phyloP scores from a whole-genome alignment of 2,113 vertebrate genomes.

The Hystrix brachyura region DNA sequence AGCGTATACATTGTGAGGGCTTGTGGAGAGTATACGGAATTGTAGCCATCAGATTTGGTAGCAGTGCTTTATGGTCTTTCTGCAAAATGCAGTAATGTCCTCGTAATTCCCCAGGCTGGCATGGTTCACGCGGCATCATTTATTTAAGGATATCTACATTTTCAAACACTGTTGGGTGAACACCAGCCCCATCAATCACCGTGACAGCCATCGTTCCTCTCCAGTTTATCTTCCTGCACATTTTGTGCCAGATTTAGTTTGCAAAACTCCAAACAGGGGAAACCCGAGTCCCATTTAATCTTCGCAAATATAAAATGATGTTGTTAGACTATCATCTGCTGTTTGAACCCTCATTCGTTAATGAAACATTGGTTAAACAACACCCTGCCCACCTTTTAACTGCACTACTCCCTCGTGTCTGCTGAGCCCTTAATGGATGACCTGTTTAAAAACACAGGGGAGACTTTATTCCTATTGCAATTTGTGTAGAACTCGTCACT shows the following conservation, averaged over 20 bases:
- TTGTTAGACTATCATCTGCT: constrained; percentile 82
- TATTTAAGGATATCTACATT: constrained; percentile 88
- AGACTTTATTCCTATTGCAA: constrained; percentile 60
- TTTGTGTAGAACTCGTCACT: constrained; percentile 73
- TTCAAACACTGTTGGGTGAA: constrained; percentile 84
- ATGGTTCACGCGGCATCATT: constrained; percentile 77
- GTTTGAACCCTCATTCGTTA: constrained; percentile 75
- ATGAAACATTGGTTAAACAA: constrained; percentile 83
- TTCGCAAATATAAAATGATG: constrained; percentile 85
- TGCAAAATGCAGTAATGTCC: constrained; percentile 83
- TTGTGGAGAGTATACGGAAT: constrained; percentile 52
- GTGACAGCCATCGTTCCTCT: constrained; percentile 81
- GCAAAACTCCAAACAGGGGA: constrained; percentile 77
- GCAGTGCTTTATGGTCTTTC: constrained; percentile 78
- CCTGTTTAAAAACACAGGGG: constrained; percentile 53
- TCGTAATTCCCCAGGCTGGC: constrained; percentile 82
- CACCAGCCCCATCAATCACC: constrained; percentile 87
- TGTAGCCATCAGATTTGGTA: constrained; percentile 77
- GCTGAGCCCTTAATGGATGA: constrained; percentile 78
- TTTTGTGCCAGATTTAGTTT: constrained; percentile 82
- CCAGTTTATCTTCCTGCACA: constrained; percentile 85
- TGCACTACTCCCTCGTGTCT: constrained; percentile 52
- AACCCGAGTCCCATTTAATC: constrained; percentile 83
- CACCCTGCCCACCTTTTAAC: constrained; percentile 78
- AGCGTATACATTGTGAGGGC: background rate